Base-by-base conservation (phyloP, 2,797 vertebrate species). In the Rhodeus uyekii region DNA sequence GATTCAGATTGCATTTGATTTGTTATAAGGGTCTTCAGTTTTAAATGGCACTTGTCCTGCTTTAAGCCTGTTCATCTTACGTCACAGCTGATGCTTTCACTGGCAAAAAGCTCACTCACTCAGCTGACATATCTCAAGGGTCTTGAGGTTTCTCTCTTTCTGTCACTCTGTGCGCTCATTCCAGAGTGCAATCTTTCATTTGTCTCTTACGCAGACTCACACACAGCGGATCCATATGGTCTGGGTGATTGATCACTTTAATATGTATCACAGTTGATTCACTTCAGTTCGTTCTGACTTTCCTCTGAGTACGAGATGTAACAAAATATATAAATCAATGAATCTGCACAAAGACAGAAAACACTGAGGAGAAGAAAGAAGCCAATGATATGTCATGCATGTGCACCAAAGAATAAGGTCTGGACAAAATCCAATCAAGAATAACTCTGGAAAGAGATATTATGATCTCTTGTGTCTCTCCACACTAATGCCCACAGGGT, bases 241-340 rank as follows among this genome's bases (percentile, higher is more conserved):
- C 86, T 65, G 69, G 46, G 84, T 91, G 91, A 92, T 91, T 90
- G 91, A 93, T 92, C 83, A 84, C 87, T 86, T 89, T 90, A 91
- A 91, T 93, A 92, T 91, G 90, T 89, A 89, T 87, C 84, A 87
- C 73, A 83, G 77, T 84, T 84, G 68, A 83, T 87, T 88, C 78
- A 67, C 58, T 81, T 86, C 82, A 58, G 48, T 74, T 77, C 38
- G 55, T 78, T 71, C 48, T 83, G 77, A 81, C 46, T 63, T 48
- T 76, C 81, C 72, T 83, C 64, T 12, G 71, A 80, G 77, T 80
- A 50, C 39, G 55, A 78, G 44, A 84, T 80, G 82, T 82, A 64
- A 53, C 71, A 72, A 64, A 75, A 80, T 68, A 75, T 80, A 83
- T 75, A 81, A 81, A 87, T 83, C 80, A 81, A 76, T 87, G 80